Conservation (phyloP, 2,888 invertebrate species). For the Hololepta plana region DNA sequence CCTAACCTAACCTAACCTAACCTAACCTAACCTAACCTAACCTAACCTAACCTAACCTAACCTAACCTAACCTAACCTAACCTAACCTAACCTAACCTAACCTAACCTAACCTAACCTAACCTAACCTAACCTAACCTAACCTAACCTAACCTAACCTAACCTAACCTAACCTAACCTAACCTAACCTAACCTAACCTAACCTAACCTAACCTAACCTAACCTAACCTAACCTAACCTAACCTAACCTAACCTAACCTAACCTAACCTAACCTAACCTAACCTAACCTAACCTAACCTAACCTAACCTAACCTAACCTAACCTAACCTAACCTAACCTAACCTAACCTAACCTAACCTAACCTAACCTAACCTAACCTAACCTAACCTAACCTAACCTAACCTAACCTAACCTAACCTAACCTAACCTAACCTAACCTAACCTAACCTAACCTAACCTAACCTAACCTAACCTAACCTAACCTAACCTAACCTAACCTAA, state of each 20-base stretch:
- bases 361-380: constrained; percentile 4
- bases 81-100: constrained; percentile 6
- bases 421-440: constrained; percentile 5
- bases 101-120: constrained; percentile 8
- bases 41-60: constrained; percentile 5
- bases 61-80: constrained; percentile 3
- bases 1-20: constrained; percentile 9
- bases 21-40: constrained; percentile 8
- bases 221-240: constrained; percentile 9
- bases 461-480: constrained; percentile 1
- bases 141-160: constrained; percentile 3
- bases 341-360: constrained; percentile 9
- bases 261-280: too few relatives aligned
- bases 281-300: constrained; percentile 8
- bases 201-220: constrained; percentile 5
- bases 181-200: constrained; percentile 7
- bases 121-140: constrained; percentile 4
- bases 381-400: constrained; percentile 4
- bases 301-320: constrained; percentile 8
- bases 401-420: constrained; percentile 4
- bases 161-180: constrained; percentile 3
- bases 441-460: constrained; percentile 4
- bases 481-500: constrained; percentile 5
- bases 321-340: constrained; percentile 9
- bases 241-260: too few relatives aligned